These are phyloP conservation scores for Xiphophorus birchmanni DNA, from an alignment of 2,797 vertebrate genomes.

Conservation along the genomic window DNA sequence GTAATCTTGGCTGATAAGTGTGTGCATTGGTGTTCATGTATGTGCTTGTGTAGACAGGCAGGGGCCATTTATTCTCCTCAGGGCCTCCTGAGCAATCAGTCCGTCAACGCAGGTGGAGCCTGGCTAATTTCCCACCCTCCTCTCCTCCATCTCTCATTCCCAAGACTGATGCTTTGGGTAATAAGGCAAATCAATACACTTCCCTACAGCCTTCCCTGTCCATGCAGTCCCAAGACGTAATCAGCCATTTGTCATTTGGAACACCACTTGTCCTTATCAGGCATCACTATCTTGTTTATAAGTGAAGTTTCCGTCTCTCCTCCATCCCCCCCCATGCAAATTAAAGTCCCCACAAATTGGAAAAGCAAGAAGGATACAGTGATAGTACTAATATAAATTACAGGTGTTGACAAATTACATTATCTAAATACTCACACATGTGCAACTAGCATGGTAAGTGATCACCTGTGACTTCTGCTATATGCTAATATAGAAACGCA, in stretches of 20 bases:
- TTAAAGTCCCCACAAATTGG: neutral
- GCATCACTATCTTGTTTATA: slow-evolving; percentile 80
- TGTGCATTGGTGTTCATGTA: slow-evolving; percentile 31
- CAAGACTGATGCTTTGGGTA: slow-evolving; percentile 84
- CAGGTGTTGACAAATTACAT: neutral
- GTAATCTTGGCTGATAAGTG: slow-evolving; percentile 34
- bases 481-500: slow-evolving; percentile 22
- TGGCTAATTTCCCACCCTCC: slow-evolving; percentile 79
- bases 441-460: slow-evolving; percentile 3
- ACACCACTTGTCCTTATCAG: slow-evolving; percentile 74
- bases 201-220: slow-evolving; percentile 58
- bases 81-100: slow-evolving; percentile 82
- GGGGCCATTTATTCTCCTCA: slow-evolving; percentile 77
- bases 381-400: slow-evolving; percentile 19
- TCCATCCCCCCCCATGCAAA: neutral
- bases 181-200: slow-evolving; percentile 87
- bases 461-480: slow-evolving; percentile 14
- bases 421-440: slow-evolving; percentile 12
- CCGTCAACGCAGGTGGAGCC: slow-evolving; percentile 75
- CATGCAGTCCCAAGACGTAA: slow-evolving; percentile 68
- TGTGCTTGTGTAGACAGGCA: slow-evolving; percentile 53
- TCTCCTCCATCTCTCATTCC: slow-evolving; percentile 58
- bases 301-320: slow-evolving; percentile 8
- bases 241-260: slow-evolving; percentile 80
- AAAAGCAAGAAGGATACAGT: neutral